phyloP scores from a whole-genome alignment of 2,797 vertebrate genomes.

The Octomys mimax region DNA sequence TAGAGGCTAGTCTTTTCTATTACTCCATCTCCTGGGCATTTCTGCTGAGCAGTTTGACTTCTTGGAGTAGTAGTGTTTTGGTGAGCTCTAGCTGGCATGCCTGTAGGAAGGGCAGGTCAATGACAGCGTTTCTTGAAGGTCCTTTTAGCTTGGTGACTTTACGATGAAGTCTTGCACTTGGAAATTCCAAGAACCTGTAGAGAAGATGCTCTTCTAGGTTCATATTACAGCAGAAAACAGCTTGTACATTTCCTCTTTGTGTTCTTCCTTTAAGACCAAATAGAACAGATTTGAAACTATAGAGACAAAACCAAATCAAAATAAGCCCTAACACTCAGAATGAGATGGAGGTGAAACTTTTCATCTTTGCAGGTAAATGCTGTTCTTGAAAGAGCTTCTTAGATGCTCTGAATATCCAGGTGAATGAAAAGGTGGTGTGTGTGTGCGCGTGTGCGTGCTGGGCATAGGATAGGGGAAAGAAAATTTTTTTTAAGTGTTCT shows the following conservation, averaged over 20 bases:
- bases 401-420: not conserved
- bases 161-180: conserved; percentile 60
- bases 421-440: not conserved
- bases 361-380: not conserved
- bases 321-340: not conserved
- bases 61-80: conserved; percentile 24
- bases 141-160: conserved; percentile 57
- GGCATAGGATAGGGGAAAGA: not conserved
- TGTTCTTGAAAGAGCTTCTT: not conserved
- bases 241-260: not conserved
- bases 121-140: conserved; percentile 44
- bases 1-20: conserved; percentile 59
- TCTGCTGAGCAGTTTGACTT: conserved; percentile 46
- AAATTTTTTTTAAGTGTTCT: not conserved
- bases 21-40: conserved; percentile 13
- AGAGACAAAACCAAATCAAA: not conserved
- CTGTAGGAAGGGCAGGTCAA: conserved; percentile 6
- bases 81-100: conserved; percentile 33
- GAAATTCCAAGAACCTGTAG: conserved; percentile 24
- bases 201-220: conserved; percentile 21
- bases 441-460: not conserved
- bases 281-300: not conserved
- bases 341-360: not conserved
- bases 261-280: conserved; percentile 18
- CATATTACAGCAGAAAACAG: conserved; percentile 13